phyloP scores from a whole-genome alignment of 23 tunicate genomes.

The Botrylloides violaceus region DNA sequence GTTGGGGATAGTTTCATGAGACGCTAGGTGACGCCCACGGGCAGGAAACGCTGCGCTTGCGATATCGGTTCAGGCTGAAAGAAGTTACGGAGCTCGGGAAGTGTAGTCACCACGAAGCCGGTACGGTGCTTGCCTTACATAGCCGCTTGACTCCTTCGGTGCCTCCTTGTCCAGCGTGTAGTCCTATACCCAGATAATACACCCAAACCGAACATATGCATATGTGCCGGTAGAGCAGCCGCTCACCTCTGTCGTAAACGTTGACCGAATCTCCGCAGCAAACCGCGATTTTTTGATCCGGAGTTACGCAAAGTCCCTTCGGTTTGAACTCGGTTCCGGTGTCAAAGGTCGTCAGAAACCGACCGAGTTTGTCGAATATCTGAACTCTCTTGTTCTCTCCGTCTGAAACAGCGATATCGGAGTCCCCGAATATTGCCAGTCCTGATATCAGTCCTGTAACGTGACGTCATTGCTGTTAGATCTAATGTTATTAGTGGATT shows the following conservation, averaged over 20 bases:
- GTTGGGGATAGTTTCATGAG: too few species aligned
- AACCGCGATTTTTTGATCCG: conserved; percentile 28
- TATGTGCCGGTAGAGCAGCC: too few species aligned
- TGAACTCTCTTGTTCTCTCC: conserved; percentile 69
- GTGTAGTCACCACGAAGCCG: too few species aligned
- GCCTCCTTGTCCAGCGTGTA: background rate
- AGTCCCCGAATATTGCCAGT: conserved; percentile 30
- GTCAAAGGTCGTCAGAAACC: conserved; percentile 38
- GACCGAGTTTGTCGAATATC: conserved; percentile 54
- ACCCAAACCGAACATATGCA: too few species aligned
- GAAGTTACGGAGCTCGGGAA: too few species aligned
- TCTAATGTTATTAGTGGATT: too few species aligned
- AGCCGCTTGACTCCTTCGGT: too few species aligned
- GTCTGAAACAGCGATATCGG: conserved; percentile 50
- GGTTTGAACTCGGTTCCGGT: conserved; percentile 71
- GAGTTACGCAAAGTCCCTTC: conserved; percentile 59
- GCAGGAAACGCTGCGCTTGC: too few species aligned
- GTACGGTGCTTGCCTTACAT: background rate
- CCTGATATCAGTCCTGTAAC: conserved; percentile 70
- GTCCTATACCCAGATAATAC: background rate
- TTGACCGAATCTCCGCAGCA: conserved; percentile 79
- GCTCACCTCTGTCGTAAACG: conserved; percentile 43
- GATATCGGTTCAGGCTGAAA: too few species aligned
- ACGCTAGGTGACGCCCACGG: too few species aligned
- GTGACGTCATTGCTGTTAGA: too few species aligned